A percentile compares a stretch with the other conserved stretches of the same genome.
phyloP scores from a whole-genome alignment of 2,797 vertebrate species.

The Anisognathus igniventris region DNA sequence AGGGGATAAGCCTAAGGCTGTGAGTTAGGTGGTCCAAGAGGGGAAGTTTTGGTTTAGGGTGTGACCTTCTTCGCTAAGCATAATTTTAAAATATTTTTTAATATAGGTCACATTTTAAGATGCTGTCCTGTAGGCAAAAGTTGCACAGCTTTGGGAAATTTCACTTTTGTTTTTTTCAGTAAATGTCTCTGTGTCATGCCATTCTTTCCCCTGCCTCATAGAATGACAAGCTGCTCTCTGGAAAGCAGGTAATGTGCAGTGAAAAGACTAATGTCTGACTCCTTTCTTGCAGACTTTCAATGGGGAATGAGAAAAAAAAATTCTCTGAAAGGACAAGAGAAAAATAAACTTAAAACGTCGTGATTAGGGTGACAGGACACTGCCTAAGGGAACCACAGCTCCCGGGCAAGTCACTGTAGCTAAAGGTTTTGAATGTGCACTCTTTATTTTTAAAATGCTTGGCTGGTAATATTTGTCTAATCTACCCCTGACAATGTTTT shows the following conservation, averaged over 20 bases:
- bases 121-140: background rate
- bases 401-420: background rate
- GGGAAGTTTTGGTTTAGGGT: background rate
- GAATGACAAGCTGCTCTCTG: background rate
- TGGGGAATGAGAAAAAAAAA: background rate
- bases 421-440: background rate
- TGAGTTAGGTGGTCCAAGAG: background rate
- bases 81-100: background rate
- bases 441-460: background rate
- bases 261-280: background rate
- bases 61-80: background rate
- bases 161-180: background rate
- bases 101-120: background rate
- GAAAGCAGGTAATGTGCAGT: background rate
- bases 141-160: background rate
- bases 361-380: background rate
- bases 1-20: background rate
- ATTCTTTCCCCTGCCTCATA: background rate
- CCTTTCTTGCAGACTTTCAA: background rate
- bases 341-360: background rate
- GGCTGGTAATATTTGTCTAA: background rate
- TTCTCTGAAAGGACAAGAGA: background rate
- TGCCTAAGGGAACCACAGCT: background rate
- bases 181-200: background rate
- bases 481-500: background rate